Conservation (phyloP, 2,113 vertebrate genomes). For the Podocnemis expansa region DNA sequence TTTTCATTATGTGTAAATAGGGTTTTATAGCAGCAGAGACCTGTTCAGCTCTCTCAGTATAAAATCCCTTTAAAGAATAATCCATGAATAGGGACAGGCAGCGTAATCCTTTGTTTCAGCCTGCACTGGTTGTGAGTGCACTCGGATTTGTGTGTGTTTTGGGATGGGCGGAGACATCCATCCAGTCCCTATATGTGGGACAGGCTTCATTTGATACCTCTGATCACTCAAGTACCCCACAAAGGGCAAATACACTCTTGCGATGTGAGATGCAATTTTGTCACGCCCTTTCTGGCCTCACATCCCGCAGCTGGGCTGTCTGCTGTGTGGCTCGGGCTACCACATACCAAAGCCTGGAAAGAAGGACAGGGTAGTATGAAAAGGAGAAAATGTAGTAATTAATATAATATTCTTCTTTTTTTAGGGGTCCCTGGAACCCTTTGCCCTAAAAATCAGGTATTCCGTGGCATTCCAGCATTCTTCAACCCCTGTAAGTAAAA, state of each 20-base stretch:
- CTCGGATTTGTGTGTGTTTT: neutral
- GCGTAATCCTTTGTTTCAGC: neutral
- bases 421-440: no score
- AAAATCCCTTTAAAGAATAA: constrained; percentile 19
- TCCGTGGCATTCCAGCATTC: no score
- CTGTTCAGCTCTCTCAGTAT: neutral
- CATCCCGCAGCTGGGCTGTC: neutral
- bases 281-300: neutral
- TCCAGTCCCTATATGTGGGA: neutral
- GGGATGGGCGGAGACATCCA: neutral
- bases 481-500: no score
- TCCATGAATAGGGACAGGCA: neutral
- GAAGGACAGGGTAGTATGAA: no score
- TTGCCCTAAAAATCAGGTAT: no score
- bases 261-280: neutral
- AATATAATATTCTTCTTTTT: no score
- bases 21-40: neutral
- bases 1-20: neutral
- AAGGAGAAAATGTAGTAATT: no score
- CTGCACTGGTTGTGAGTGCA: no score
- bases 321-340: neutral
- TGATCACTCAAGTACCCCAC: neutral
- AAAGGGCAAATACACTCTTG: neutral
- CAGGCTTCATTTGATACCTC: neutral
- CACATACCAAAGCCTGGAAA: no score